Evolutionary conservation across 2,797 vertebrate species (phyloP), one percentile per base, ranked within the genome.

Genomic region (Micromesistius poutassou): DNA sequence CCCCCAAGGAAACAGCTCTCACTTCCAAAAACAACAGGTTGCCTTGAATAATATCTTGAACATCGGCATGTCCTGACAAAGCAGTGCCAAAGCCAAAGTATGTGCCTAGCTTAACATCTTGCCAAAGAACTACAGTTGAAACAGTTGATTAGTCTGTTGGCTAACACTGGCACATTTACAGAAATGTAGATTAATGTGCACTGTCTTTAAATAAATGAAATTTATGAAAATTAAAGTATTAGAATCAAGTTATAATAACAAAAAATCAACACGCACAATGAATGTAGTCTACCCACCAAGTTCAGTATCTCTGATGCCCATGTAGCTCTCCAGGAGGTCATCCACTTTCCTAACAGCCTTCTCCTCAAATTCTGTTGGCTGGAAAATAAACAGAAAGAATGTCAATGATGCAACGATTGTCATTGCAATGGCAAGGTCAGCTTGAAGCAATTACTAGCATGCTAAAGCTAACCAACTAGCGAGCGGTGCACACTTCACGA

Each of bases 291-390:
- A 86, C 95, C 94, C 89, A 99, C 98, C 98, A 74, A 99, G 93
- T 83, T 98, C 97, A 16, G 76, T 92, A 91, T 98, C 98, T 91
- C 97, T 95, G 91, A 99, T 98, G 77, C 98, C 98, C 97, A 99
- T 96, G 89, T 99, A 99, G 40, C 91, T 95, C 91, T 99, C 98
- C 82, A 99, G 95, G 73, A 99, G 94, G 82, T 97, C 96, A 76
- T 98, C 97, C 72, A 98, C 94, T 84, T 98, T 98, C 89, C 94
- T 94, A 30, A 97, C 94, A 0, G 97, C 97, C 82, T 96, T 98
- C 88, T 97, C 95, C 87, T 98, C 97, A 82, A 94, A 91, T 87
- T 97, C 97, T 50, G 93, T 96, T 13, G 95, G 96, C 98, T 98
- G 85, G 73, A 85, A 86, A 83, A 79, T 25, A 85, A 40, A 28